These are phyloP conservation scores for Chironomus riparius DNA, from an alignment of 2,888 invertebrate genomes.

Conservation along the genomic window DNA sequence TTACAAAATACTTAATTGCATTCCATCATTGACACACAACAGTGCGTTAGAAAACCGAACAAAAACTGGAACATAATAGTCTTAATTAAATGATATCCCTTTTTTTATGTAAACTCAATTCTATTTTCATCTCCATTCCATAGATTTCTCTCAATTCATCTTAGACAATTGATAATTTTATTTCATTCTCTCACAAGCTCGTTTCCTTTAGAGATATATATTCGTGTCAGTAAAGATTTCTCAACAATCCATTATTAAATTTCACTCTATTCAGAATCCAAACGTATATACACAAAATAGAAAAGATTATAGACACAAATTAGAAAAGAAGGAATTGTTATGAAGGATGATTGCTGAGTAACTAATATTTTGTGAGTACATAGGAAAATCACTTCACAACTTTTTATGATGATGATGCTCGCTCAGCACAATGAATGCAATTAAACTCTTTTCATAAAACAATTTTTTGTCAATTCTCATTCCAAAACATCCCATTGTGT, in stretches of 20 bases:
- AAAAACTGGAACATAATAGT: conserved; percentile 10
- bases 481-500: too few species aligned
- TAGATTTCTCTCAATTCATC: too few species aligned
- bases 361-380: not conserved
- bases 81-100: conserved; percentile 27
- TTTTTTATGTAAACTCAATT: conserved; percentile 2
- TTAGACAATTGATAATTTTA: not conserved
- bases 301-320: too few species aligned
- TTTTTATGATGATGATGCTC: conserved; percentile 5
- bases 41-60: too few species aligned
- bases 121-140: not conserved
- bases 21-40: too few species aligned
- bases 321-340: not conserved
- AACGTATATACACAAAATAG: too few species aligned
- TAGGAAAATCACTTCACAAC: not conserved
- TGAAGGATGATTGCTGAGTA: not conserved
- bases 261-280: not conserved
- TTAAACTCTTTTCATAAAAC: conserved; percentile 24
- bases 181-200: not conserved
- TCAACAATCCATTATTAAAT: not conserved
- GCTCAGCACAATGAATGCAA: conserved; percentile 27
- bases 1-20: too few species aligned
- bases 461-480: not conserved
- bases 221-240: not conserved
- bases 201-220: not conserved